These are phyloP conservation scores for Himantopus leucocephalus DNA, from an alignment of 2,113 vertebrate species.

Conservation along the genomic window DNA sequence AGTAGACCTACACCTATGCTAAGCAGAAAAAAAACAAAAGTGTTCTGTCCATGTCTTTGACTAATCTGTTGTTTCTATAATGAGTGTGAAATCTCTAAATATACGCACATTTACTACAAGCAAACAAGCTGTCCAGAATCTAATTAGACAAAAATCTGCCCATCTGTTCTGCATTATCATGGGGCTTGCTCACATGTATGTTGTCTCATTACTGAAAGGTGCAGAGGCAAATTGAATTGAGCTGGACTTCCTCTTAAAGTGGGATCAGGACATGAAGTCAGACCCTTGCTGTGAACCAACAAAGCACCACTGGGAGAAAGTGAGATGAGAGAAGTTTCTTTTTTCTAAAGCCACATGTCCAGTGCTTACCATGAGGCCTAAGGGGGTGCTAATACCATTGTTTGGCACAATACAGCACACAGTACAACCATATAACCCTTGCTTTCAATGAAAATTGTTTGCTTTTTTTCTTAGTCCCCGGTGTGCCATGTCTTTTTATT, in stretches of 20 bases:
- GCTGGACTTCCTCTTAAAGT: slow-evolving; percentile 76
- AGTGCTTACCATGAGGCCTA: slow-evolving; percentile 81
- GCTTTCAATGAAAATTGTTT: slow-evolving; percentile 81
- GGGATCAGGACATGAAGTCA: slow-evolving; percentile 84
- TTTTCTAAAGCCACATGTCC: slow-evolving; percentile 88
- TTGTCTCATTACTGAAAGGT: slow-evolving; percentile 77
- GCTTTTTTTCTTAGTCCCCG: slow-evolving; percentile 68
- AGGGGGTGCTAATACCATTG: slow-evolving; percentile 85
- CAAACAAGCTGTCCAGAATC: slow-evolving; percentile 76
- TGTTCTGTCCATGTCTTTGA: neutral
- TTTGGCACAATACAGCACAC: slow-evolving; percentile 74
- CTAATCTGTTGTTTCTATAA: slow-evolving; percentile 69
- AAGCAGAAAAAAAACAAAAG: neutral
- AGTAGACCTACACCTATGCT: neutral
- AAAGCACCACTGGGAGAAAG: slow-evolving; percentile 80
- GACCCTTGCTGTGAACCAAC: slow-evolving; percentile 84
- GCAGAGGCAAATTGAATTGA: slow-evolving; percentile 83
- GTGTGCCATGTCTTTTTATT: slow-evolving; percentile 85
- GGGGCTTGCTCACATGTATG: slow-evolving; percentile 72
- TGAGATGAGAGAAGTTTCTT: slow-evolving; percentile 73
- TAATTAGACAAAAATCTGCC: slow-evolving; percentile 83
- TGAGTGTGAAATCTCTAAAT: slow-evolving; percentile 82
- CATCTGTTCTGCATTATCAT: slow-evolving; percentile 83
- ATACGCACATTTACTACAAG: slow-evolving; percentile 62
- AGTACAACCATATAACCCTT: slow-evolving; percentile 77